These are phyloP conservation scores for Diadophis punctatus DNA, from an alignment of 2,113 vertebrate genomes.

Conservation along the genomic window DNA sequence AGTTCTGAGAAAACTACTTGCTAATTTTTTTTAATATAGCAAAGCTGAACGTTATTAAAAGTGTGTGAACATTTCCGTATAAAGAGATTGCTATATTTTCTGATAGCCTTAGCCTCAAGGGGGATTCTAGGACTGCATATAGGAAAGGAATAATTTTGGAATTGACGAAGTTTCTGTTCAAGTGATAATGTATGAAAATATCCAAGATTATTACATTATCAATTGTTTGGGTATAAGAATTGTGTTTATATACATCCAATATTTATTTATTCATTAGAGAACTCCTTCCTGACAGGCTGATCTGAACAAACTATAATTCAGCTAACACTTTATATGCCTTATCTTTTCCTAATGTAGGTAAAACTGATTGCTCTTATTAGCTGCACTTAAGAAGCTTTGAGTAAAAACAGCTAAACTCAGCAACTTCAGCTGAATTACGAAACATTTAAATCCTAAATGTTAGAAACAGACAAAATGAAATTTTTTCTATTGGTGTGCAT, in stretches of 20 bases:
- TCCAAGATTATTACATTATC: slow-evolving; percentile 36
- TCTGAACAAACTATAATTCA: slow-evolving; percentile 19
- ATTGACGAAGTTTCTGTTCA: slow-evolving; percentile 64
- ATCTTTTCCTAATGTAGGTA: background rate
- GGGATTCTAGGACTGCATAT: slow-evolving; percentile 62
- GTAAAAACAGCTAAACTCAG: background rate
- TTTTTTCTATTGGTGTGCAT: background rate
- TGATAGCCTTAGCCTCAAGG: slow-evolving; percentile 61
- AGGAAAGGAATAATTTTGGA: slow-evolving; percentile 62
- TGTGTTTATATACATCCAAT: slow-evolving; percentile 39
- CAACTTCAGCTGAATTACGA: background rate
- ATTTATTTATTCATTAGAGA: slow-evolving; percentile 20
- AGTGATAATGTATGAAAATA: slow-evolving; percentile 65
- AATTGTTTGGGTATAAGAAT: slow-evolving; percentile 52
- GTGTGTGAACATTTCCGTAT: slow-evolving; percentile 64
- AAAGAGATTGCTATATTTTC: slow-evolving; percentile 64
- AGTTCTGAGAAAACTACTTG: slow-evolving; percentile 66
- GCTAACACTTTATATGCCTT: slow-evolving; percentile 30
- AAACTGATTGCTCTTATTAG: slow-evolving; percentile 22
- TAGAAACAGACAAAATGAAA: background rate
- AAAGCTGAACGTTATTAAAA: slow-evolving; percentile 71
- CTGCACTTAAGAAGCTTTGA: background rate
- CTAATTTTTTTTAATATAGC: slow-evolving; percentile 49
- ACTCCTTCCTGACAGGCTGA: slow-evolving; percentile 13
- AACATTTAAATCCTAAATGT: background rate